Evolutionary conservation across 2,113 vertebrate species (phyloP).

Genomic region (Lasiurus borealis): DNA sequence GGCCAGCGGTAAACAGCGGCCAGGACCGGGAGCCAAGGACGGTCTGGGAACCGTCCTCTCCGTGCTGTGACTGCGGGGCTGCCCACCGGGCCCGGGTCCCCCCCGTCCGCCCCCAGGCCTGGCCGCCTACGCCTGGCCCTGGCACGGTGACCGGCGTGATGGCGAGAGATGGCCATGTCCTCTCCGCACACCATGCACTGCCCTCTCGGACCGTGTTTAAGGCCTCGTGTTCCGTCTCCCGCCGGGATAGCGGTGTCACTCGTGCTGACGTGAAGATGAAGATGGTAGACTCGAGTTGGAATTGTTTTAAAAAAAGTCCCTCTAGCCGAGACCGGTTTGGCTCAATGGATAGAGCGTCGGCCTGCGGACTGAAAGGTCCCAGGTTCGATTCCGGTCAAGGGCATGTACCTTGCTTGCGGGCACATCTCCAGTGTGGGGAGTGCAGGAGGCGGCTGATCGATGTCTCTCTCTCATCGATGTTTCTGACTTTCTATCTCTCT

Average conservation of each 20-base stretch:
- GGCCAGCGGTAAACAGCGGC: not conserved
- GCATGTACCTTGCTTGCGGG: no score
- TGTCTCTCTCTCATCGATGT: no score
- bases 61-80: rapidly evolving
- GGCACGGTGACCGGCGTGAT: not conserved
- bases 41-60: not conserved
- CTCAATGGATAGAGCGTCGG: no score
- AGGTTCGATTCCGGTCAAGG: no score
- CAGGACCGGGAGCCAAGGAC: not conserved
- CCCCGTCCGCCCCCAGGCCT: rapidly evolving
- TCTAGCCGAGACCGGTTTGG: no score
- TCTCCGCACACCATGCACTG: not conserved
- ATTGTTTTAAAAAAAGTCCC: no score
- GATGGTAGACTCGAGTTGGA: not conserved
- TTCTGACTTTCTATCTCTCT: no score
- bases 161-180: no score
- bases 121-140: rapidly evolving
- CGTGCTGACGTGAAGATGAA: not conserved
- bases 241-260: not conserved
- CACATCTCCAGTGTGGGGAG: no score
- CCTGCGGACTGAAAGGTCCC: no score
- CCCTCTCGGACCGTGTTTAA: not conserved
- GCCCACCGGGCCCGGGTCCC: no score
- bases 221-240: not conserved
- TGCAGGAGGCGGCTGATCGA: no score